phyloP scores from a whole-genome alignment of 2,888 invertebrate genomes.

The Agrotis puta region DNA sequence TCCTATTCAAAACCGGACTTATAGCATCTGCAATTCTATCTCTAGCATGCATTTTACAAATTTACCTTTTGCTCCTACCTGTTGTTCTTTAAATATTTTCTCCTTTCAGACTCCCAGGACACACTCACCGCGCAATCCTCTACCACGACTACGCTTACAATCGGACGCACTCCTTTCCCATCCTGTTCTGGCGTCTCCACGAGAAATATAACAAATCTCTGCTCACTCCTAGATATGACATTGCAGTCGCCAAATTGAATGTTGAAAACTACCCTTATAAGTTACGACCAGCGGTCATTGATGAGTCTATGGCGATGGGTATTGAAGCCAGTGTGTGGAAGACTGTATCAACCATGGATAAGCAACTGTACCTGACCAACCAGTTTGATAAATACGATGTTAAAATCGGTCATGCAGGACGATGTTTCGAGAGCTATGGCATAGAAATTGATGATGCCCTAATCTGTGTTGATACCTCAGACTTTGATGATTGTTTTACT shows the following conservation, averaged over 20 bases:
- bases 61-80: no score
- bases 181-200: constrained; percentile 82
- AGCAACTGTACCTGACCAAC: constrained; percentile 39
- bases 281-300: constrained; percentile 26
- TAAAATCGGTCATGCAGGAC: constrained; percentile 7
- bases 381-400: constrained; percentile 44
- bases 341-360: constrained; percentile 46
- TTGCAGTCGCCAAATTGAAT: constrained; percentile 83
- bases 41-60: no score
- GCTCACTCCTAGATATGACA: constrained; percentile 74
- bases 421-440: constrained; percentile 47
- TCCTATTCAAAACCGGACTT: no score
- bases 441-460: constrained; percentile 38
- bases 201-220: constrained; percentile 75
- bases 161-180: constrained; percentile 76
- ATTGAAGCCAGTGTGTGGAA: constrained; percentile 52
- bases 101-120: constrained; percentile 61
- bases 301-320: neutral
- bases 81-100: neutral
- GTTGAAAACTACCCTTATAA: constrained; percentile 65
- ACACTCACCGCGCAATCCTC: constrained; percentile 78
- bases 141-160: constrained; percentile 79
- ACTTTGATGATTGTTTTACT: constrained; percentile 30
- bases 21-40: no score
- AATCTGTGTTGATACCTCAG: constrained; percentile 35